phyloP scores from a whole-genome alignment of 2,113 vertebrate genomes.

The Osmerus mordax region DNA sequence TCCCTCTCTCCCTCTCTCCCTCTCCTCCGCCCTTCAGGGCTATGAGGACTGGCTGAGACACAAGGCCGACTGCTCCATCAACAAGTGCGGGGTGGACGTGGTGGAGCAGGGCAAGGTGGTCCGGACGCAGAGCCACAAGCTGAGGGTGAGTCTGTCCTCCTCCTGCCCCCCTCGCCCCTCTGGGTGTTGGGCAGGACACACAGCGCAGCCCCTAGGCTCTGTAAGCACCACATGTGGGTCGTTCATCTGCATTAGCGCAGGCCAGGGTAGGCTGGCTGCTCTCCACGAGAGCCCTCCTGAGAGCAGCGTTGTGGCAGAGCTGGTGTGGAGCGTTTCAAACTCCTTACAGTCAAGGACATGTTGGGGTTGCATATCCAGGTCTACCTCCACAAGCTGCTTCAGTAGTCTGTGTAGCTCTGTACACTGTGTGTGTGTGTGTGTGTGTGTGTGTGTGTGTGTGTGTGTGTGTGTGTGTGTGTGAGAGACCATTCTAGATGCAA shows the following conservation, averaged over 20 bases:
- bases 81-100: conserved; percentile 91
- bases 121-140: conserved; percentile 92
- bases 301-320: too few species aligned
- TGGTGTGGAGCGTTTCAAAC: too few species aligned
- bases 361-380: too few species aligned
- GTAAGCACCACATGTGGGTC: too few species aligned
- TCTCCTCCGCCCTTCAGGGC: conserved; percentile 71
- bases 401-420: too few species aligned
- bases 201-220: too few species aligned
- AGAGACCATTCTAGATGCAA: background rate
- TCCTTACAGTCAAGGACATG: too few species aligned
- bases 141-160: conserved; percentile 77
- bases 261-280: too few species aligned
- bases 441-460: background rate
- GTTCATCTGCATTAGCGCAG: too few species aligned
- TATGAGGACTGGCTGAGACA: conserved; percentile 99
- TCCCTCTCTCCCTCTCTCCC: conserved; percentile 25
- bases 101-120: conserved; percentile 89
- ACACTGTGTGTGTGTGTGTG: background rate
- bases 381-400: too few species aligned
- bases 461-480: background rate
- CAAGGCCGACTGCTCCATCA: conserved; percentile 94
- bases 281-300: too few species aligned
- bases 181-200: too few species aligned
- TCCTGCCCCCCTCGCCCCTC: background rate